Percentiles rank a stretch among this genome's conserved stretches.
phyloP scores from a whole-genome alignment of 1,140 invertebrate species.

The Drosophila setifemur region DNA sequence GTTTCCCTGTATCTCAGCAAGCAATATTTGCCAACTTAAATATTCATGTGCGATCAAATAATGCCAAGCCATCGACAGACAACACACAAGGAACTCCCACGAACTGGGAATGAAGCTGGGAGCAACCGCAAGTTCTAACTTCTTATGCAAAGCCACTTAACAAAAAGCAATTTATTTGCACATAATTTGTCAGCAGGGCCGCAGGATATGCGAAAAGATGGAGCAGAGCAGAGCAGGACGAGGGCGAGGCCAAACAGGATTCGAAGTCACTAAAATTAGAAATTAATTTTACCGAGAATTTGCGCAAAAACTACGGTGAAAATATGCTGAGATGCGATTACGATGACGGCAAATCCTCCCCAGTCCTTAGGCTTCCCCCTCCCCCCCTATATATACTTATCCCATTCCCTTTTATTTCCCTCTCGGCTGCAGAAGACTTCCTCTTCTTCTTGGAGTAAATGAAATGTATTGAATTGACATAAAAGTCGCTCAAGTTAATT shows the following conservation, averaged over 20 bases:
- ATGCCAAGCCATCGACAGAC: conserved; percentile 31
- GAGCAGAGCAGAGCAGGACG: conserved; percentile 2
- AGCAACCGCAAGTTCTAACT: conserved; percentile 54
- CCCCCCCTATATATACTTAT: background rate
- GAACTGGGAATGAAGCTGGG: conserved; percentile 12
- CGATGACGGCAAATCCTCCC: conserved; percentile 20
- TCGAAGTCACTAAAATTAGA: conserved; percentile 68
- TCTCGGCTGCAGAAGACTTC: conserved; percentile 1
- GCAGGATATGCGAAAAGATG: conserved; percentile 65
- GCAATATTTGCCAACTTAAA: conserved; percentile 66
- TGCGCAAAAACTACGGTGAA: conserved; percentile 70
- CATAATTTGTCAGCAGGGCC: conserved; percentile 76
- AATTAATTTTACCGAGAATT: conserved; percentile 76
- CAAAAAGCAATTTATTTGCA: conserved; percentile 81
- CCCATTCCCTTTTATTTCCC: background rate
- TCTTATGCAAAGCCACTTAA: conserved; percentile 81
- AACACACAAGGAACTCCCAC: conserved; percentile 11
- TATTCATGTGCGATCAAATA: conserved; percentile 75
- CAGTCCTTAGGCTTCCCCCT: background rate
- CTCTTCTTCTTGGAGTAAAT: conserved; percentile 68
- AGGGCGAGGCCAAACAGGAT: background rate
- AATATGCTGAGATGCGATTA: conserved; percentile 52
- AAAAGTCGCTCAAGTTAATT: conserved; percentile 81
- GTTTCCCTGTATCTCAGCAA: conserved; percentile 22
- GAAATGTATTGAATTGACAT: conserved; percentile 81